These are phyloP conservation scores for Podargus strigoides DNA, from an alignment of 2,797 vertebrate genomes.

Conservation along the genomic window DNA sequence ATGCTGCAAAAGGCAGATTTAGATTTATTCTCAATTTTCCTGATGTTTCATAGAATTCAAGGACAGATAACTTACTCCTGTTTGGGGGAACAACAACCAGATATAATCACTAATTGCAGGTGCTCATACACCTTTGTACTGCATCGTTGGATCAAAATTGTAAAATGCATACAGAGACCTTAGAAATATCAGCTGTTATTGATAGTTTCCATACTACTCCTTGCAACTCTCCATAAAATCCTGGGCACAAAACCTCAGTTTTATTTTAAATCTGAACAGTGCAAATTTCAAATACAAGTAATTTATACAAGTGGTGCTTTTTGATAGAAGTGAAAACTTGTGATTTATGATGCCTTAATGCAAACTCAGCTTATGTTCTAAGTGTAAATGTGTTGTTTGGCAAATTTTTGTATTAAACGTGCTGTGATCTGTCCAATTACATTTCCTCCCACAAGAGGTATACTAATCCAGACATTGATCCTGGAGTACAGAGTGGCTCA, in stretches of 20 bases:
- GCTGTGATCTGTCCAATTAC: not conserved
- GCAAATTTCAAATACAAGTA: not conserved
- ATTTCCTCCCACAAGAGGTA: not conserved
- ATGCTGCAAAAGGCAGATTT: not conserved
- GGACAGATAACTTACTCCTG: not conserved
- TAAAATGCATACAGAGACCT: not conserved
- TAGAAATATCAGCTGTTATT: not conserved
- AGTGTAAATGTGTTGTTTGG: not conserved
- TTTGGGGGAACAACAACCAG: not conserved
- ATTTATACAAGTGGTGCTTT: not conserved
- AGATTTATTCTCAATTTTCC: not conserved
- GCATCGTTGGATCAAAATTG: not conserved
- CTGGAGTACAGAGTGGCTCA: not conserved
- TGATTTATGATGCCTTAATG: not conserved
- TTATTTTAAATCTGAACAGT: not conserved
- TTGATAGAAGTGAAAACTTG: not conserved
- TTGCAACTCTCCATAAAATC: not conserved
- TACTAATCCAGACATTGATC: not conserved
- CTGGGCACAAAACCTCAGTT: not conserved
- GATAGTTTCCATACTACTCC: not conserved
- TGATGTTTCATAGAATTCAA: not conserved
- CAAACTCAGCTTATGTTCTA: not conserved
- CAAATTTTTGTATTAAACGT: not conserved
- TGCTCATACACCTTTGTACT: not conserved
- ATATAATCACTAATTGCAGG: not conserved